Evolutionary conservation across 2,888 invertebrate genomes (phyloP), one percentile per base, ranked within the genome.

Genomic region (Clunio marinus): DNA sequence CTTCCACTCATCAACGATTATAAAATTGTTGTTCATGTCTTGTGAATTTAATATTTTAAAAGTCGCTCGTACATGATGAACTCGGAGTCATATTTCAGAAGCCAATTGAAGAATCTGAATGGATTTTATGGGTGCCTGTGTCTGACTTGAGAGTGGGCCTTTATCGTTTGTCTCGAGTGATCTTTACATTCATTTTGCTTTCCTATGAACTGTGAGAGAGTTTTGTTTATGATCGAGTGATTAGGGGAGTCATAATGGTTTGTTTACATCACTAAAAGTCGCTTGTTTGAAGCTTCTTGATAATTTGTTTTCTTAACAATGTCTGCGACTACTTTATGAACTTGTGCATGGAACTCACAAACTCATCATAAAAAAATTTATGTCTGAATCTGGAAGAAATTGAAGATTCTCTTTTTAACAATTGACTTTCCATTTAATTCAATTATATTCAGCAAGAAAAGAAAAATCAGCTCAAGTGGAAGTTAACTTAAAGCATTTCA

Each of bases 21-120:
- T 51, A 51, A 58, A 27, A n/a, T 58, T 58, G 22, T 58, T 46
- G 17, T 5, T n/a, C 28, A 17, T 27, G n/a, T 58, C 25, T 2
- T 24, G n/a, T 15, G 20, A 24, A 7, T 20, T 58, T 28, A 25
- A 58, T 58, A 58, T n/a, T 28, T 58, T 58, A 28, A 45, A 10
- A 15, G 13, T 58, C n/a, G 20, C 15, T 58, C 28, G 25, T 24
- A 4, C 28, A 32, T 13, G 25, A 63, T 66, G 55, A 66, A 46
- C 66, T 24, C 27, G 27, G 66, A 51, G 51, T 66, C 66, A 66
- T 66, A 66, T 66, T 66, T 66, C 66, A 66, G 25, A 66, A 35
- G 55, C 55, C 66, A 45, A 62, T 62, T 62, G 62, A 59, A 13
- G 35, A 59, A 32, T 59, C 62, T 15, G 37, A 55, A 55, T 66